Evolutionary conservation across 2,797 vertebrate species (phyloP).

Genomic region (Phoebastria nigripes): DNA sequence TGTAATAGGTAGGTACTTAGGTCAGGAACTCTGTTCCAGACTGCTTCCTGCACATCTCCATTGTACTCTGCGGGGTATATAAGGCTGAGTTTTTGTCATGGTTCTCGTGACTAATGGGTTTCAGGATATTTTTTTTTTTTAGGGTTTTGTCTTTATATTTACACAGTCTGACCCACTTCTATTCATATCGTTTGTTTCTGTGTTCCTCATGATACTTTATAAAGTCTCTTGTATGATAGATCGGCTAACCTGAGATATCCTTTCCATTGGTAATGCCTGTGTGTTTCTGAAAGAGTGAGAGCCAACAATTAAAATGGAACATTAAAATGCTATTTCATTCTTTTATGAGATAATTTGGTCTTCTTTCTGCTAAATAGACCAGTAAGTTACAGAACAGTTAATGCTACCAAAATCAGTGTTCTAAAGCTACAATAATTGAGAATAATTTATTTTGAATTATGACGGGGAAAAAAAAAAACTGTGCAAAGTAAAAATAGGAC

Average conservation of each 20-base stretch:
- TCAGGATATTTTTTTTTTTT: neutral
- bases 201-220: neutral
- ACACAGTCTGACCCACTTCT: neutral
- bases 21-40: neutral
- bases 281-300: neutral
- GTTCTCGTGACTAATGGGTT: neutral
- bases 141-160: neutral
- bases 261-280: neutral
- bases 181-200: neutral
- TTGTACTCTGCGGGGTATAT: neutral
- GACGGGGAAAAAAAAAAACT: neutral
- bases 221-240: neutral
- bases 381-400: neutral
- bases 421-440: neutral
- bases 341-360: neutral
- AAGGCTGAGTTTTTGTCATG: neutral
- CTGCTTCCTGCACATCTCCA: neutral
- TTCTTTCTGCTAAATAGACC: slow-evolving; percentile 14
- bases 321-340: neutral
- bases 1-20: neutral
- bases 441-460: neutral
- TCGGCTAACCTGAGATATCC: neutral
- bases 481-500: neutral
- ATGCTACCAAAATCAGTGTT: neutral
- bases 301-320: neutral